A percentile compares a stretch with the other conserved stretches of the same genome.
These are phyloP conservation scores for Prunella himalayana DNA, from an alignment of 2,113 vertebrate genomes.

Conservation along the genomic window DNA sequence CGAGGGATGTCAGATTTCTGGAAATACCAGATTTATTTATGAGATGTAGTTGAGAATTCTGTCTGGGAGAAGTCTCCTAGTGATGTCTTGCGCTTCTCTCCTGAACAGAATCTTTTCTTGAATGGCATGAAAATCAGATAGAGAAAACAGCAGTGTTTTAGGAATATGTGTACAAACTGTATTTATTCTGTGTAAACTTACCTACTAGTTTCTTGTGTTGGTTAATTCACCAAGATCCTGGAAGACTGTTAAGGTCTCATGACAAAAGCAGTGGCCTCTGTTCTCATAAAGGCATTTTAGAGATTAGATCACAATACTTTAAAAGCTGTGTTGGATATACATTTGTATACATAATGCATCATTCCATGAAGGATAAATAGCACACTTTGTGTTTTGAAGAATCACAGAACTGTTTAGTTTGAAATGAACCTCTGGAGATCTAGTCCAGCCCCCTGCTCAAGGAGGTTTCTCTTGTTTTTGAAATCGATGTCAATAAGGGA, in stretches of 20 bases:
- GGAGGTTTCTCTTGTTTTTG: not conserved
- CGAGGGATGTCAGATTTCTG: not conserved
- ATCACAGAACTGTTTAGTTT: not conserved
- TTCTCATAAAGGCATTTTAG: not conserved
- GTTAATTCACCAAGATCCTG: not conserved
- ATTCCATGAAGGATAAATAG: not conserved
- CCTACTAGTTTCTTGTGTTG: not conserved
- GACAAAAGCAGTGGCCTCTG: not conserved
- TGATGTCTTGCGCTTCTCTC: not conserved
- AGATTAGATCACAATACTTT: not conserved
- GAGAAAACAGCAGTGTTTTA: not conserved
- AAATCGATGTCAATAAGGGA: not conserved
- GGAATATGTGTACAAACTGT: accelerated
- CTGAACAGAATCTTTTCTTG: not conserved
- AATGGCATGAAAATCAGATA: not conserved
- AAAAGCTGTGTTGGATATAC: not conserved
- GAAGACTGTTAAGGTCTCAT: not conserved
- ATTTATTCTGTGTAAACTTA: not conserved
- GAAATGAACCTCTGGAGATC: not conserved
- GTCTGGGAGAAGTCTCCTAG: not conserved
- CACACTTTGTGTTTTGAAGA: not conserved
- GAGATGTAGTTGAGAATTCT: not conserved
- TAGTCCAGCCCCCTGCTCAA: not conserved
- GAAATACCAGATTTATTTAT: not conserved
- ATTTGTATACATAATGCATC: not conserved